Evolutionary conservation across 2,797 vertebrate genomes (phyloP).

Genomic region (Mormyrops boulengeri): DNA sequence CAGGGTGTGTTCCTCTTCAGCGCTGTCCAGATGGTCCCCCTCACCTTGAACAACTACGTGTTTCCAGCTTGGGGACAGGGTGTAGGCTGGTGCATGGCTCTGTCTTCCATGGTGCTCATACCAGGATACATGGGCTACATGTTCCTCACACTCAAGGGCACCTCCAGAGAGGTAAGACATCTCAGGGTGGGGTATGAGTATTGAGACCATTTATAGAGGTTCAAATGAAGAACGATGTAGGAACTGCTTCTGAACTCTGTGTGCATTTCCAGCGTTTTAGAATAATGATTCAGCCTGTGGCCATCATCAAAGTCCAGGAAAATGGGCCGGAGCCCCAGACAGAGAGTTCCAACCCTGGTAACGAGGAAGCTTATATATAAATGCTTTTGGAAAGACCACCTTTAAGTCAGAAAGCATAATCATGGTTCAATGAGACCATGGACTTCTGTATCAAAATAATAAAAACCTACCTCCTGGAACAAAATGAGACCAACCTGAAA

Average conservation of each 20-base stretch:
- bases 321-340: constrained; percentile 86
- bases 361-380: constrained; percentile 97
- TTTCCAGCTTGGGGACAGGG: constrained; percentile 97
- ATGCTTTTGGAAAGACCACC: constrained; percentile 41
- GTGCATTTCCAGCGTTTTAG: constrained; percentile 76
- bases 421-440: constrained; percentile 83
- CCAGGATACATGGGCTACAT: constrained; percentile 96
- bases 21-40: constrained; percentile 94
- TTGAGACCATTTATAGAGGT: neutral
- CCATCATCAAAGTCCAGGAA: constrained; percentile 73
- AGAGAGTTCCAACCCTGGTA: constrained; percentile 79
- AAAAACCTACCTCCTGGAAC: constrained; percentile 97
- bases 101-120: constrained; percentile 96
- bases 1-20: constrained; percentile 98
- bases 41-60: constrained; percentile 89
- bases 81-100: constrained; percentile 95
- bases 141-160: constrained; percentile 94
- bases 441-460: constrained; percentile 81
- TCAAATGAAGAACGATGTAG: neutral
- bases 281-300: constrained; percentile 86
- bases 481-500: constrained; percentile 74
- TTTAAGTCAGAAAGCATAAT: constrained; percentile 63
- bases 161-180: constrained; percentile 88
- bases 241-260: neutral
- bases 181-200: neutral